phyloP scores from a whole-genome alignment of 2,797 vertebrate genomes.

The Myotis planiceps region DNA sequence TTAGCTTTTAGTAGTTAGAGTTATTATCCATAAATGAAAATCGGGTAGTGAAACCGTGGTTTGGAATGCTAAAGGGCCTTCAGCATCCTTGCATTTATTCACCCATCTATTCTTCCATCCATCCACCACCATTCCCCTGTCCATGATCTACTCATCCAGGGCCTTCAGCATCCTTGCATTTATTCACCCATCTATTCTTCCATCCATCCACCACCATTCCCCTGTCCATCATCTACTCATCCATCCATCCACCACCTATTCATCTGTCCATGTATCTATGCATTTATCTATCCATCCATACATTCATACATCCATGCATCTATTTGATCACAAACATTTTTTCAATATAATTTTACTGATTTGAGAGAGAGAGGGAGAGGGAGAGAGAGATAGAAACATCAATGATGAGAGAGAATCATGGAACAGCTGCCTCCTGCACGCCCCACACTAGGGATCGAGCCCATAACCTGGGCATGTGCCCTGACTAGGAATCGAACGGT shows the following conservation, averaged over 20 bases:
- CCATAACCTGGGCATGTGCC: no score
- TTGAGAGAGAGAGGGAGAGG: no score
- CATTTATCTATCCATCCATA: not conserved
- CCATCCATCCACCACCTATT: not conserved
- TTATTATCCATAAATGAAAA: constrained; percentile 7
- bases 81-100: not conserved
- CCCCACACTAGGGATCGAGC: no score
- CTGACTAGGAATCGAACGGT: no score
- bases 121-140: not conserved
- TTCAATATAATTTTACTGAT: no score
- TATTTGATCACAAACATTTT: not conserved
- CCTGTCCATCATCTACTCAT: not conserved
- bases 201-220: no score
- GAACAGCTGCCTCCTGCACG: no score
- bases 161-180: no score
- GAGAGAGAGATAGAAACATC: no score
- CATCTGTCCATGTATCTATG: not conserved
- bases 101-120: not conserved
- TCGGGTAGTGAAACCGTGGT: not conserved
- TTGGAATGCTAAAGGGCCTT: not conserved
- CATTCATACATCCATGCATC: not conserved
- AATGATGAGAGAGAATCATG: no score
- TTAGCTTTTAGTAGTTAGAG: not conserved
- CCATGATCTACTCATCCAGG: not conserved
- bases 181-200: no score